phyloP scores from a whole-genome alignment of 2,113 vertebrate genomes.

The Muntiacus muntjak region DNA sequence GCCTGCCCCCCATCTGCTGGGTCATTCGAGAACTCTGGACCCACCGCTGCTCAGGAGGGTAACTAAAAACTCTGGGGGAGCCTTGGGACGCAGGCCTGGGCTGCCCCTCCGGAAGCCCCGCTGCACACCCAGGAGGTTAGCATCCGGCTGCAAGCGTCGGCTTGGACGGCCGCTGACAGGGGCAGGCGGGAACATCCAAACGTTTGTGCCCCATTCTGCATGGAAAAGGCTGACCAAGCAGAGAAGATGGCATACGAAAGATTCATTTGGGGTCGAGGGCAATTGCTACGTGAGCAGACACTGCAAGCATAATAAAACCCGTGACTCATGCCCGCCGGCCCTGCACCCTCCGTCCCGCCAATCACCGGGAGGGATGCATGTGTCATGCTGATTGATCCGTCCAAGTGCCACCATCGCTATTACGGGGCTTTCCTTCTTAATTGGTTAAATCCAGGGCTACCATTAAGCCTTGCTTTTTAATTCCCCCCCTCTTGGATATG shows the following conservation, averaged over 20 bases:
- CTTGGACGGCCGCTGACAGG: not conserved
- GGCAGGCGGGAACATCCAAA: not conserved
- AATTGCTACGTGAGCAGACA: not conserved
- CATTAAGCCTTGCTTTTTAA: not conserved
- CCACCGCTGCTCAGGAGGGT: accelerated
- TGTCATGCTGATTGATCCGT: not conserved
- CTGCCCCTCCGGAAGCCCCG: not conserved
- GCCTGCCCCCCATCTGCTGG: not conserved
- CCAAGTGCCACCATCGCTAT: not conserved
- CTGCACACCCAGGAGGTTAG: accelerated
- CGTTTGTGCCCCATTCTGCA: accelerated
- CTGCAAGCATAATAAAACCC: not conserved
- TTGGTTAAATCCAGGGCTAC: not conserved
- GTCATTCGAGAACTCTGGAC: not conserved
- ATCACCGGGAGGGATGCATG: accelerated
- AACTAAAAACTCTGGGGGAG: not conserved
- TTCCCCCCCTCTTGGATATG: not conserved
- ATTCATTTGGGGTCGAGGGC: not conserved
- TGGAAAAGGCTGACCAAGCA: not conserved
- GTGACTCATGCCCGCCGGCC: accelerated
- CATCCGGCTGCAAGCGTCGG: accelerated
- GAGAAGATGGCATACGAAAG: not conserved
- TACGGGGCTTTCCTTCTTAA: not conserved
- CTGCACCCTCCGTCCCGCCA: accelerated
- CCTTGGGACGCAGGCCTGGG: not conserved